These are phyloP conservation scores for Batillaria attramentaria DNA, from an alignment of 1,140 invertebrate species.

Conservation along the genomic window DNA sequence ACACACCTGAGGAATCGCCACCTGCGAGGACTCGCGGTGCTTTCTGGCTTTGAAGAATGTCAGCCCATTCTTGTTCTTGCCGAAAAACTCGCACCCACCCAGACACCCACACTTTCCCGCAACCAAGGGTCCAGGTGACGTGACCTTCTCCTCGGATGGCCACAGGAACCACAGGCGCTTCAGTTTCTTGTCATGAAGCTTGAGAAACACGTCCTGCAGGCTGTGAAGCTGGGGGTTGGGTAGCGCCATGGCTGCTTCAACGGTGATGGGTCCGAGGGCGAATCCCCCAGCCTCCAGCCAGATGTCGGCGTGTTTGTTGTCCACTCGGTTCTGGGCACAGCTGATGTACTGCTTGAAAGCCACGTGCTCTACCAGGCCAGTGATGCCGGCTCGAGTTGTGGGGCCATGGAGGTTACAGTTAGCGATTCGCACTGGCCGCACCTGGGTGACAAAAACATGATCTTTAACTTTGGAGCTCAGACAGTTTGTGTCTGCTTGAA, in stretches of 20 bases:
- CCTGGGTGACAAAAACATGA: conserved; percentile 68
- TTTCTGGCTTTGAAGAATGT: conserved; percentile 89
- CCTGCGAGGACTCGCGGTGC: conserved; percentile 48
- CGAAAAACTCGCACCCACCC: conserved; percentile 95
- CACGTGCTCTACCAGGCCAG: conserved; percentile 87
- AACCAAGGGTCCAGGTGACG: conserved; percentile 70
- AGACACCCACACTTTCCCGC: conserved; percentile 92
- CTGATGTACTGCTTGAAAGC: conserved; percentile 79
- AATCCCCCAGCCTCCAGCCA: conserved; percentile 96
- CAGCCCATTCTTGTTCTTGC: conserved; percentile 82
- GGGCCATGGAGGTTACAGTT: conserved; percentile 95
- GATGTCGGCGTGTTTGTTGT: conserved; percentile 59
- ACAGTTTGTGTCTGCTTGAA: not conserved
- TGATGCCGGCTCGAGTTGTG: conserved; percentile 90
- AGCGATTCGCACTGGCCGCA: conserved; percentile 88
- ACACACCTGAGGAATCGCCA: conserved; percentile 60
- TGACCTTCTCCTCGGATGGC: conserved; percentile 78
- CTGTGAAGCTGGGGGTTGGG: conserved; percentile 66
- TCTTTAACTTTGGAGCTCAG: not conserved
- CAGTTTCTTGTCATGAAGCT: conserved; percentile 88
- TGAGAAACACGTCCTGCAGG: conserved; percentile 79
- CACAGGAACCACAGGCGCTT: conserved; percentile 96
- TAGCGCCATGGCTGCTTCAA: conserved; percentile 88
- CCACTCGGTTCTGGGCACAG: conserved; percentile 50
- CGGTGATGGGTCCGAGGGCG: conserved; percentile 88